These are phyloP conservation scores for Luffia ferchaultella DNA, from an alignment of 2,888 invertebrate species.

Conservation along the genomic window DNA sequence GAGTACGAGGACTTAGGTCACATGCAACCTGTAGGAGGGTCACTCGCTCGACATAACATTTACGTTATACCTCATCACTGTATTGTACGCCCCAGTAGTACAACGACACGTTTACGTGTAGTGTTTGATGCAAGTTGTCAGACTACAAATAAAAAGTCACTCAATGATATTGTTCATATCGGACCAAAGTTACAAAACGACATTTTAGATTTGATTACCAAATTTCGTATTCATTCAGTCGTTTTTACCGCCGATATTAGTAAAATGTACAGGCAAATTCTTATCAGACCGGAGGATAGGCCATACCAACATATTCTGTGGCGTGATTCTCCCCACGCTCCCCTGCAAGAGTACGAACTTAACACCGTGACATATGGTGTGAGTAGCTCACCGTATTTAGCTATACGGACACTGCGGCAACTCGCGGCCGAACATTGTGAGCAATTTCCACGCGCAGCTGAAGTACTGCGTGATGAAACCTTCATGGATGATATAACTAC, in stretches of 20 bases:
- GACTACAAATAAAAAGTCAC: background rate
- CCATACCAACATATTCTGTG: slow-evolving; percentile 5
- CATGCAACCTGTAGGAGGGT: slow-evolving; percentile 2
- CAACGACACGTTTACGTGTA: background rate
- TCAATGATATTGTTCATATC: background rate
- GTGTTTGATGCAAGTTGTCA: background rate
- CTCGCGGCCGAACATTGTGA: slow-evolving; percentile 2
- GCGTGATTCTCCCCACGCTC: background rate
- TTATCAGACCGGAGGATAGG: background rate
- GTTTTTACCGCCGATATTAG: slow-evolving; percentile 1
- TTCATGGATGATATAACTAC: slow-evolving; percentile 2
- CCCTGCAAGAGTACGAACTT: slow-evolving; percentile 3
- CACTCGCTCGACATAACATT: background rate
- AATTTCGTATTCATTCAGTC: background rate
- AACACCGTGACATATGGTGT: slow-evolving; percentile 8
- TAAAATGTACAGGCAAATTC: slow-evolving; percentile 1
- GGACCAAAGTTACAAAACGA: slow-evolving; percentile 1
- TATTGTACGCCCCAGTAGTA: background rate
- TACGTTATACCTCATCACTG: slow-evolving; percentile 1
- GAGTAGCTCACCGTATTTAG: slow-evolving; percentile 2
- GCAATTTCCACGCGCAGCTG: background rate
- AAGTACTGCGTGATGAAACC: background rate
- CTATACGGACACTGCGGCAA: slow-evolving; percentile 5
- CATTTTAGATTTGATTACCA: background rate
- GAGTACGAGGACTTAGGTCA: slow-evolving; percentile 8